These are phyloP conservation scores for Himalopsyche anomala DNA, from an alignment of 2,888 invertebrate species.

Conservation along the genomic window DNA sequence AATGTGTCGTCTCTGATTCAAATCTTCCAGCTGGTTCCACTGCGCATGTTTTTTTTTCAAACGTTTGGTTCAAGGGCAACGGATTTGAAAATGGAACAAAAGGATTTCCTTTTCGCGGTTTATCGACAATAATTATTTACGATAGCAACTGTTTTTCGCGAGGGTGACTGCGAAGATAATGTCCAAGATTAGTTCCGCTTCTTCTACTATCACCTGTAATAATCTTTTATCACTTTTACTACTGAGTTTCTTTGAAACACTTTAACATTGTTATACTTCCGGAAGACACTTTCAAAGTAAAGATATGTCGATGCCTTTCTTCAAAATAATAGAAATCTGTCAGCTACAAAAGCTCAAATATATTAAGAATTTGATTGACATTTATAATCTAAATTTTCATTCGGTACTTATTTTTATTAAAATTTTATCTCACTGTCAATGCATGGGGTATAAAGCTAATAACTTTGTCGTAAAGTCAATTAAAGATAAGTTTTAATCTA, in stretches of 20 bases:
- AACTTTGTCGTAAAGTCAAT: too few relatives aligned
- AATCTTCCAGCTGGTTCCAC: conserved; percentile 44
- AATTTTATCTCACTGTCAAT: too few relatives aligned
- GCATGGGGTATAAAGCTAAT: too few relatives aligned
- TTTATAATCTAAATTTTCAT: too few relatives aligned
- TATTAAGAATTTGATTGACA: too few relatives aligned
- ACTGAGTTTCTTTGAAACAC: not conserved
- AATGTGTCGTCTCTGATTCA: conserved; percentile 47
- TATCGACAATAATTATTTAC: conserved; percentile 39
- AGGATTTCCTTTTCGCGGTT: conserved; percentile 40
- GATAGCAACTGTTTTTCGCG: conserved; percentile 7
- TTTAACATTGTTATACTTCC: not conserved
- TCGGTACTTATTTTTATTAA: too few relatives aligned
- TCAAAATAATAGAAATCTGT: too few relatives aligned
- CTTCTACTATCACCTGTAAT: not conserved
- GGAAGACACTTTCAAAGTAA: too few relatives aligned
- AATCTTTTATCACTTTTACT: not conserved
- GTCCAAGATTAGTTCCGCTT: conserved; percentile 20
- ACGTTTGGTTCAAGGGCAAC: conserved; percentile 51
- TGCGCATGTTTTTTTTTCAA: conserved; percentile 60
- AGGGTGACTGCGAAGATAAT: conserved; percentile 8
- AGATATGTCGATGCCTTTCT: too few relatives aligned
- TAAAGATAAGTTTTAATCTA: too few relatives aligned
- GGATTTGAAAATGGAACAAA: conserved; percentile 42
- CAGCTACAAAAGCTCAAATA: too few relatives aligned